phyloP scores from a whole-genome alignment of 1,140 invertebrate species.

The Neodiprion lecontei region DNA sequence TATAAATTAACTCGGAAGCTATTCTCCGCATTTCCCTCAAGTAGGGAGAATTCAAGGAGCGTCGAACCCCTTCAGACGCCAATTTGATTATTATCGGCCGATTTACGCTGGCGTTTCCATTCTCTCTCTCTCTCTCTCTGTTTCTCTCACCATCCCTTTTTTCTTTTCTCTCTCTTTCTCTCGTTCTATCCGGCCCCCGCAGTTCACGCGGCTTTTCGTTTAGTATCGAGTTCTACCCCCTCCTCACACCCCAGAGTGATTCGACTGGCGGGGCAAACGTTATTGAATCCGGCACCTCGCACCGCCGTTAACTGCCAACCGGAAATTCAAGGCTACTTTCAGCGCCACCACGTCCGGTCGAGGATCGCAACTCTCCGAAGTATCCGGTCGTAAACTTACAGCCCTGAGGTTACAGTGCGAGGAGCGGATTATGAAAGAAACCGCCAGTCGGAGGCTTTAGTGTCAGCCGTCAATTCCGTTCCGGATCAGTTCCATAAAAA shows the following conservation, averaged over 20 bases:
- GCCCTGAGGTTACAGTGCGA: too few species aligned
- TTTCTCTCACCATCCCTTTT: background rate
- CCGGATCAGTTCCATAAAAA: too few species aligned
- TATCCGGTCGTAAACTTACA: background rate
- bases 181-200: background rate
- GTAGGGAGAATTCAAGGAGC: background rate
- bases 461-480: too few species aligned
- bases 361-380: background rate
- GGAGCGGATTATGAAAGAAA: too few species aligned
- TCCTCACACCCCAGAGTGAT: background rate
- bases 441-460: too few species aligned
- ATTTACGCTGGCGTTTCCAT: background rate
- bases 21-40: background rate
- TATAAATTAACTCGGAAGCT: constrained; percentile 2
- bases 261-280: background rate
- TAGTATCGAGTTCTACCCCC: background rate
- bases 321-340: background rate
- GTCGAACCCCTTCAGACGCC: background rate
- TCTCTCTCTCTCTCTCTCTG: too few species aligned
- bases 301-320: background rate
- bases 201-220: background rate
- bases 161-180: background rate
- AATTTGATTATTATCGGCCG: constrained; percentile 5
- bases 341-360: too few species aligned
- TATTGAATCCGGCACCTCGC: constrained; percentile 4